Conservation (phyloP, 2,113 vertebrate species). For the Phrynosoma blainvillii region DNA sequence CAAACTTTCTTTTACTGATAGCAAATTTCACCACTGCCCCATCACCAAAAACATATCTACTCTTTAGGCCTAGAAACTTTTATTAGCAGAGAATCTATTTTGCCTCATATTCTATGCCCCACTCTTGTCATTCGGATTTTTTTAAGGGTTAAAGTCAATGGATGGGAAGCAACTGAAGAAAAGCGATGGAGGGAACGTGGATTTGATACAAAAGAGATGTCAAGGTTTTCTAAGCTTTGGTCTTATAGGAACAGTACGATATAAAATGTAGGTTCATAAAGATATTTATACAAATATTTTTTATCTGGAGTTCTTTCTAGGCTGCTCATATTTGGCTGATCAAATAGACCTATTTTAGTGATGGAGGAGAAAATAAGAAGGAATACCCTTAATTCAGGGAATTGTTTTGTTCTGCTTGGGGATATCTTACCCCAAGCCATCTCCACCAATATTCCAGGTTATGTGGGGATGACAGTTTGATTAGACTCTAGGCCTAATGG, state of each 20-base stretch:
- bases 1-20: background rate
- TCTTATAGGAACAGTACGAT: background rate
- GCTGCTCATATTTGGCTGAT: background rate
- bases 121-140: background rate
- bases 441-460: background rate
- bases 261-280: accelerated
- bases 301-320: background rate
- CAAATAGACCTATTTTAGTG: background rate
- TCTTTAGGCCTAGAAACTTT: background rate
- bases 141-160: background rate
- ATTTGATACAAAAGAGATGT: background rate
- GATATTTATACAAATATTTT: accelerated
- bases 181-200: accelerated
- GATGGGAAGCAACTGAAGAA: background rate
- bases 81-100: background rate
- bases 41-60: background rate
- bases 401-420: no score
- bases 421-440: no score
- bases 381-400: background rate
- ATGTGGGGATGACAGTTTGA: background rate
- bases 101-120: background rate
- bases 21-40: accelerated
- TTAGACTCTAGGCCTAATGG: background rate
- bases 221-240: background rate
- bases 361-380: background rate